Conservation (phyloP, 2,113 vertebrate species). For the Pelmatolapia mariae region DNA sequence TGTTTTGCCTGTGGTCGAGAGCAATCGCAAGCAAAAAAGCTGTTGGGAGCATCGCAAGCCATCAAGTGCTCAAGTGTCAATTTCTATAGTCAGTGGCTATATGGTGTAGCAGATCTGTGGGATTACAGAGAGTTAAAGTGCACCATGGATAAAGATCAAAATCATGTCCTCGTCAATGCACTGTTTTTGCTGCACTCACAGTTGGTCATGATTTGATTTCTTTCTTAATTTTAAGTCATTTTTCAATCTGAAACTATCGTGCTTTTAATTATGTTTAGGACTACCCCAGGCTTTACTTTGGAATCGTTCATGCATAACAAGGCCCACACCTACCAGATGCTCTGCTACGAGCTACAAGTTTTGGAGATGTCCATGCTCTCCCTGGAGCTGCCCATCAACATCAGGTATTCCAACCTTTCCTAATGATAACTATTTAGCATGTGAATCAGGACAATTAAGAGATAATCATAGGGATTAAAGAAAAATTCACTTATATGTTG, state of each 20-base stretch:
- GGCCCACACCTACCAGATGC: not conserved
- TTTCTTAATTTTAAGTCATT: not conserved
- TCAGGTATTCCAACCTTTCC: not conserved
- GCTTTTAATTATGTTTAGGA: not conserved
- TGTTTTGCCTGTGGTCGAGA: slow-evolving; percentile 48
- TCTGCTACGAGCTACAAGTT: not conserved
- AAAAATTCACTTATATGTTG: not conserved
- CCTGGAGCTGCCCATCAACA: not conserved
- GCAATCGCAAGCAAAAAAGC: not conserved
- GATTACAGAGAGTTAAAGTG: not conserved
- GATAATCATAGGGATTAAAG: not conserved
- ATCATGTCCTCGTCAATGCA: not conserved
- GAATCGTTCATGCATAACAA: not conserved
- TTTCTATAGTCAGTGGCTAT: not conserved
- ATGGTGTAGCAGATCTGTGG: not conserved
- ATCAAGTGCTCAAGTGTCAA: slow-evolving; percentile 3
- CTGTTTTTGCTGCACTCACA: not conserved
- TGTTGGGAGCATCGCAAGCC: not conserved
- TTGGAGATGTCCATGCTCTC: not conserved
- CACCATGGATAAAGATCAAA: not conserved
- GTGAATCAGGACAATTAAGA: not conserved
- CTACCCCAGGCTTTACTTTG: not conserved
- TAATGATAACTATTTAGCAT: not conserved
- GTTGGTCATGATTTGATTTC: not conserved
- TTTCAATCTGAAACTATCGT: not conserved